phyloP scores from a whole-genome alignment of 1,140 invertebrate species.

The Drosophila athabasca region DNA sequence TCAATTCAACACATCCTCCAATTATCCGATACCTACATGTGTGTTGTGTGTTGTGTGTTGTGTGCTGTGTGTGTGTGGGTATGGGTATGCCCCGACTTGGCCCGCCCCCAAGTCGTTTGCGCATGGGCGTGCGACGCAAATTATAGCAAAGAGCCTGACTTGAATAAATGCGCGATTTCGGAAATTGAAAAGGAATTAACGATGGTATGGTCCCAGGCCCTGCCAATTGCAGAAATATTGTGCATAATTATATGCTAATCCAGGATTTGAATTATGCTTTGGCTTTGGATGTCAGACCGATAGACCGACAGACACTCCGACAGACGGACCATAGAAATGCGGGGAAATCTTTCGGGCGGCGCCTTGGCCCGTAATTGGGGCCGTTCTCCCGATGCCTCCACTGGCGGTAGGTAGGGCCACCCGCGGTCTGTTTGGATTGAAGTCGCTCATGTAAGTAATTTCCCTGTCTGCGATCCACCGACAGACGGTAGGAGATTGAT shows the following conservation, averaged over 20 bases:
- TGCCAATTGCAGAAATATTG: conserved; percentile 62
- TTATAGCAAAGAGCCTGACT: conserved; percentile 70
- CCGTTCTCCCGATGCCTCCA: neutral
- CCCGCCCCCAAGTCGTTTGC: conserved; percentile 29
- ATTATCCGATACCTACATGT: conserved; percentile 41
- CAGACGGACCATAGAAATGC: conserved; percentile 11
- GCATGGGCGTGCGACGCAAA: conserved; percentile 68
- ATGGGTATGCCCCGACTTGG: conserved; percentile 4
- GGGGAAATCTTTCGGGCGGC: conserved; percentile 12
- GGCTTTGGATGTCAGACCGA: neutral
- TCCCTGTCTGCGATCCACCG: conserved; percentile 44
- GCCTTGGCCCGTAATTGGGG: conserved; percentile 22
- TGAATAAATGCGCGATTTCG: conserved; percentile 79
- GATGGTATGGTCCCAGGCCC: conserved; percentile 18
- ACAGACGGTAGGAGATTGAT: conserved; percentile 67
- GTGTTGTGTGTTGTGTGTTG: neutral
- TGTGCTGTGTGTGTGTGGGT: neutral
- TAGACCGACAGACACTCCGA: neutral
- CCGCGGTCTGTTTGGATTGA: conserved; percentile 65
- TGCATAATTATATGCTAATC: conserved; percentile 80
- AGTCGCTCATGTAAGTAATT: conserved; percentile 77
- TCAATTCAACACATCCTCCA: conserved; percentile 80
- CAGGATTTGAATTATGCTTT: conserved; percentile 51
- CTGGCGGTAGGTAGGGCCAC: conserved; percentile 25
- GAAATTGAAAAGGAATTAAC: conserved; percentile 78